Evolutionary conservation across 1,140 invertebrate genomes (phyloP).

Genomic region (Tetraneura akinire): DNA sequence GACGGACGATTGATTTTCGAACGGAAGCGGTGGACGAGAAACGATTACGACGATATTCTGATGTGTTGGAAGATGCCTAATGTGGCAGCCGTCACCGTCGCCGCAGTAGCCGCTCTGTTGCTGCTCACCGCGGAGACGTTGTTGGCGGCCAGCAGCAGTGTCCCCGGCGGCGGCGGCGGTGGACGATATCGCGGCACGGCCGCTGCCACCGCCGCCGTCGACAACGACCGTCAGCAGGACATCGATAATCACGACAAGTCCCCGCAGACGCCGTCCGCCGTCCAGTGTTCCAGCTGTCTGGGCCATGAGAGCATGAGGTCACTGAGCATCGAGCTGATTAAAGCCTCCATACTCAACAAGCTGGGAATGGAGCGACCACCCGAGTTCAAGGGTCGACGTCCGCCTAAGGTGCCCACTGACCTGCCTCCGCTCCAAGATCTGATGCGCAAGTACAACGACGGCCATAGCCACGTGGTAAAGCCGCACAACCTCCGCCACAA

Average conservation of each 20-base stretch:
- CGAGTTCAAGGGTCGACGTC: constrained; percentile 50
- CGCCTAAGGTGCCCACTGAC: constrained; percentile 53
- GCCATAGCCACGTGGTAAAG: background rate
- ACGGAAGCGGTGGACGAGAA: background rate
- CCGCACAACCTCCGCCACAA: constrained; percentile 22
- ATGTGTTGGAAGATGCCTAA: constrained; percentile 40
- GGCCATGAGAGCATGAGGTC: constrained; percentile 40
- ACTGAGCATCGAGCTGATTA: constrained; percentile 53
- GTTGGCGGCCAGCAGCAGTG: constrained; percentile 17
- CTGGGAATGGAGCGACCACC: constrained; percentile 53
- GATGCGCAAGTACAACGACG: constrained; percentile 16
- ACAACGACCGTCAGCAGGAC: background rate
- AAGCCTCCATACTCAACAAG: constrained; percentile 53
- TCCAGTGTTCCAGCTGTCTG: constrained; percentile 39
- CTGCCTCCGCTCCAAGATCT: constrained; percentile 35
- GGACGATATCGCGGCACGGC: constrained; percentile 4
- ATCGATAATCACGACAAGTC: background rate
- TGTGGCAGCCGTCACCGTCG: constrained; percentile 19
- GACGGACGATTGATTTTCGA: background rate
- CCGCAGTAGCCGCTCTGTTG: constrained; percentile 5
- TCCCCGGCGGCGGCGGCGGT: constrained; percentile 23
- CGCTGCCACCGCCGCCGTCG: background rate
- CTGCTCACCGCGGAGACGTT: constrained; percentile 19
- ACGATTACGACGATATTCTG: background rate
- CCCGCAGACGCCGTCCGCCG: constrained; percentile 17